These are phyloP conservation scores for Phlogophora meticulosa DNA, from an alignment of 2,888 invertebrate species.

Conservation along the genomic window DNA sequence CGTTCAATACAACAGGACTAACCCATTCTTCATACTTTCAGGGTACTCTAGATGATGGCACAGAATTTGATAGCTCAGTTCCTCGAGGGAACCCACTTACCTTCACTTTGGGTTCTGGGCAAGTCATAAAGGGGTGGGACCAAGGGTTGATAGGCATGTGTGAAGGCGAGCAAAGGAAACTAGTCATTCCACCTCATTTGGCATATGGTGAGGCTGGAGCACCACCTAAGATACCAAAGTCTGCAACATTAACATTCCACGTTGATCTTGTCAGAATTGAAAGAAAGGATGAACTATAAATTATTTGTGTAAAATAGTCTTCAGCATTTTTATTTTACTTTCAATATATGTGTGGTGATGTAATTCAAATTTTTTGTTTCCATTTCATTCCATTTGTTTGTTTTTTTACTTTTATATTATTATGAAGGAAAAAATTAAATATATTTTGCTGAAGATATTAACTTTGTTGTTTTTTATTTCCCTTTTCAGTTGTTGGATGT, in stretches of 20 bases:
- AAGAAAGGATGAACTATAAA: conserved; percentile 91
- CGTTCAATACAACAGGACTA: neutral
- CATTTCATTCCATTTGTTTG: neutral
- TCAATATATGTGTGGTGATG: conserved; percentile 5
- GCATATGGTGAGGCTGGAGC: conserved; percentile 96
- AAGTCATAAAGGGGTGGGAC: conserved; percentile 98
- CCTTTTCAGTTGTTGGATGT: too few species aligned
- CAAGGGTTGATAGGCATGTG: conserved; percentile 97
- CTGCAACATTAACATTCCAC: conserved; percentile 95
- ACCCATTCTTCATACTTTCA: conserved; percentile 75
- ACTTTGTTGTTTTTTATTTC: conserved; percentile 7
- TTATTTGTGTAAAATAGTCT: conserved; percentile 20
- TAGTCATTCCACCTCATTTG: conserved; percentile 96
- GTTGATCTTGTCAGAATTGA: conserved; percentile 95
- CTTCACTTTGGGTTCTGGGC: conserved; percentile 95
- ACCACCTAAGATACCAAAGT: conserved; percentile 95
- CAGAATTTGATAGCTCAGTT: conserved; percentile 96
- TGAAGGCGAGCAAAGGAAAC: conserved; percentile 95
- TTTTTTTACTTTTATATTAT: conserved; percentile 28
- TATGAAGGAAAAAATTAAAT: conserved; percentile 1
- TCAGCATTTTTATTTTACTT: conserved; percentile 34
- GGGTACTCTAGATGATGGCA: conserved; percentile 96
- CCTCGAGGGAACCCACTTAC: conserved; percentile 94
- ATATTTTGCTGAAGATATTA: conserved; percentile 40
- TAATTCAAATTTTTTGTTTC: conserved; percentile 19